Evolutionary conservation across 1,140 invertebrate species (phyloP).

Genomic region (Macrotrachela quadricornifera): DNA sequence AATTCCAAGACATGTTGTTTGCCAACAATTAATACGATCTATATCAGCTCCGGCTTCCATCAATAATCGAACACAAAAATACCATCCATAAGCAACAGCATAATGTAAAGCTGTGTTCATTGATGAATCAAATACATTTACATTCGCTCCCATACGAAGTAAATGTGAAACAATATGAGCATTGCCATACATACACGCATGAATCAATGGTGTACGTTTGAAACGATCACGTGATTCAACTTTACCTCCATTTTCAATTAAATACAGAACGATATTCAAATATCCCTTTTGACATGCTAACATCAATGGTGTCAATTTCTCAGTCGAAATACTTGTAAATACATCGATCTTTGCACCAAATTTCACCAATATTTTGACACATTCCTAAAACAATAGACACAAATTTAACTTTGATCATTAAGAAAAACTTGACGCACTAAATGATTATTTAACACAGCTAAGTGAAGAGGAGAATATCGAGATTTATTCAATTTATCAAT

Average conservation of each 20-base stretch:
- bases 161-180: constrained; percentile 36
- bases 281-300: constrained; percentile 38
- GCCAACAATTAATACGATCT: constrained; percentile 32
- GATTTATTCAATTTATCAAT: too few species aligned
- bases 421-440: too few species aligned
- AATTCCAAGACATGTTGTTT: constrained; percentile 31
- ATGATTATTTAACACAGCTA: too few species aligned
- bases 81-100: constrained; percentile 44
- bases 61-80: constrained; percentile 33
- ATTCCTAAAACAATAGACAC: too few species aligned
- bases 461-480: too few species aligned
- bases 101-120: constrained; percentile 59
- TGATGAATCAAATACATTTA: constrained; percentile 45
- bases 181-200: constrained; percentile 38
- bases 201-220: constrained; percentile 30
- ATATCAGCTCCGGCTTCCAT: constrained; percentile 31
- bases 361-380: constrained; percentile 37
- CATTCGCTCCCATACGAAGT: constrained; percentile 37
- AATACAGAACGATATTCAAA: constrained; percentile 31
- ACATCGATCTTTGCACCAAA: constrained; percentile 43
- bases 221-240: constrained; percentile 25
- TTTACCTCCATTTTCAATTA: constrained; percentile 27
- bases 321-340: constrained; percentile 38
- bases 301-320: constrained; percentile 36
- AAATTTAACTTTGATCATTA: too few species aligned